phyloP scores from a whole-genome alignment of 2,888 invertebrate genomes.

The Apamea crenata region DNA sequence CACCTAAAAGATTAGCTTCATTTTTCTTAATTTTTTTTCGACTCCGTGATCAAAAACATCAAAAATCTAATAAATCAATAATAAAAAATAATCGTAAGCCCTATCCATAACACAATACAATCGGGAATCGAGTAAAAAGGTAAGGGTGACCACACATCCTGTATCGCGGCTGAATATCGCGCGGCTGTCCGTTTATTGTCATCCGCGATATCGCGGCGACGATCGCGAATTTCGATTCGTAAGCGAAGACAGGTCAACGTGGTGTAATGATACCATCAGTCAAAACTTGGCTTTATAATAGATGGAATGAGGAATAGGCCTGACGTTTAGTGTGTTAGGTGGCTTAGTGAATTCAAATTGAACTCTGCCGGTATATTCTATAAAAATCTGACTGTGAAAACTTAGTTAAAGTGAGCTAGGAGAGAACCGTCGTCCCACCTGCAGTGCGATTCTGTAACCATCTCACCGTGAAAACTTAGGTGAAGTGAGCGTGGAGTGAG shows the following conservation, averaged over 20 bases:
- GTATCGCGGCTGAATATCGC: constrained; percentile 79
- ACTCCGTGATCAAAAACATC: not conserved
- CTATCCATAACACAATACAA: constrained; percentile 87
- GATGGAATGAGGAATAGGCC: constrained; percentile 17
- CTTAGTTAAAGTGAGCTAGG: not conserved
- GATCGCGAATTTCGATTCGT: constrained; percentile 79
- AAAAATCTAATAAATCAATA: constrained; percentile 40
- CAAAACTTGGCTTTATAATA: constrained; percentile 69
- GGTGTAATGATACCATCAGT: constrained; percentile 81
- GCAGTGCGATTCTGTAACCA: too few relatives aligned
- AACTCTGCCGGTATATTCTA: not conserved
- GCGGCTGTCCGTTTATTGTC: constrained; percentile 85
- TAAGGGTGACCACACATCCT: constrained; percentile 84
- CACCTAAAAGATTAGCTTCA: not conserved
- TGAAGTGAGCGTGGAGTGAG: too few relatives aligned
- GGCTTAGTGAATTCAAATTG: not conserved
- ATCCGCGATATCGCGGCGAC: constrained; percentile 79
- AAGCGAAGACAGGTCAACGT: constrained; percentile 77
- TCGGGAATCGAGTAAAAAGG: constrained; percentile 85
- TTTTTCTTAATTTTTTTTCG: not conserved
- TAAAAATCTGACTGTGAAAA: not conserved
- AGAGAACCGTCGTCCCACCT: not conserved
- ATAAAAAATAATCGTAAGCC: constrained; percentile 54
- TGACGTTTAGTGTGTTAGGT: constrained; percentile 1
- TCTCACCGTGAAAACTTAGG: too few relatives aligned